Evolutionary conservation across 2,797 vertebrate species (phyloP), one percentile per base, ranked within the genome.

Genomic region (Mustela erminea): DNA sequence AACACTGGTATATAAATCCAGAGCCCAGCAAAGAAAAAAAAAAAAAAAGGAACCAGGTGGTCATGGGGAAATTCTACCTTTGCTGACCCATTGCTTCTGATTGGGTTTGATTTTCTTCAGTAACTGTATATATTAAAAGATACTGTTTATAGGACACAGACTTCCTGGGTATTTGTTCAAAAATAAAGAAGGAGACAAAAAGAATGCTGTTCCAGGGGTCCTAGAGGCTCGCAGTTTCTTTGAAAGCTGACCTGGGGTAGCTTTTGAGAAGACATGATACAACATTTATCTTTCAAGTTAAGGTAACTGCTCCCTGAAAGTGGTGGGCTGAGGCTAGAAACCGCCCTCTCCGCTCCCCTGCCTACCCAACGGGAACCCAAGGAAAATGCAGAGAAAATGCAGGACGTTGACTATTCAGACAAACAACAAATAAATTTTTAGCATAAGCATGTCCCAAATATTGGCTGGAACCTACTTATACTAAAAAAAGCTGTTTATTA

Each of bases 41-140:
- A 43, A 62, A 64, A 18, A n/a, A n/a, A 18, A 35, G 25, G n/a
- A 64, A 54, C 18, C 35, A 95, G n/a, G n/a, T 90, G 21, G 9
- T 25, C 35, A 0, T 58, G 17, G 12, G 43, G 60, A 86, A 93
- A 90, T 66, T 29, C 52, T 3, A 46, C 23, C 27, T 74, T 90
- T 94, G 32, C 43, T 84, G 2, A 75, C 32, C 52, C 25, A 20
- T 84, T 82, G 7, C 43, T 90, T 80, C 52, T 84, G 9, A 75
- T 35, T 18, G 91, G 7, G 38, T 92, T 94, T 68, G 1, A 18
- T 87, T 90, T 96, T 90, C 90, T 92, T 92, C n/a, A 27, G 3
- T 18, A 78, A 77, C 54, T 70, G 1, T 74, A n/a, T 82, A 15
- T 68, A 56, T 80, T 74, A 84, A 58, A 80, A 25, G 29, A 52